Base-by-base conservation (phyloP, 2,797 vertebrate genomes). In the Poeciliopsis infans region DNA sequence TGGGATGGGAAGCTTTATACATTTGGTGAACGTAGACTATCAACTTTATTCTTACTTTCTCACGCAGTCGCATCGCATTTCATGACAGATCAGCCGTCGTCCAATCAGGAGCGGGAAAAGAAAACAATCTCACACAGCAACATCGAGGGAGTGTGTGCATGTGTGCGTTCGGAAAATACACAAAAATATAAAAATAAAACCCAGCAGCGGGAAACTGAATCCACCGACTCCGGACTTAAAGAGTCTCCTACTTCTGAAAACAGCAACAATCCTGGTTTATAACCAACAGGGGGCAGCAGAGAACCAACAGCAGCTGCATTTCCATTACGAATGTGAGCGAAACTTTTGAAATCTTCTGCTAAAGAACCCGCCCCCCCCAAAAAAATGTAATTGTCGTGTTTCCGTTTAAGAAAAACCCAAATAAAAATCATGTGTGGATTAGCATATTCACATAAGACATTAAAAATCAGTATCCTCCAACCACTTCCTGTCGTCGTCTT, bases 141-240 rank as follows among this genome's bases (percentile, higher is more conserved):
- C 47, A 66, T 74, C 49, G 83, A 33, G 8, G 46, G 81, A 20
- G 49, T 68, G 78, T 77, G 83, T 79, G 85, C 80, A 46, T 68
- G 78, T 77, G 84, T 78, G 85, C 79, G 83, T 83, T 82, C 77
- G 81, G 71, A 83, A 83, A 81, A 83, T 64, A 88, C 72, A 89
- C 45, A 81, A 74, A n/a, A 28, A 59, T 13, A 59, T 28, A 28
- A 28, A 28, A 57, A 57, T 28, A 57, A n/a, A 46, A 43, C 5
- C 77, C 2, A 7, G 86, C 87, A 89, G 87, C 33, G 81, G 88
- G 86, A 92, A 91, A 92, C 88, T 85, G 87, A 78, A 46, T 81
- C 78, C 81, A 84, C 72, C 0, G 10, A 39, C 15, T 8, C 16
- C 71, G 80, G 33, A 73, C 75, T 64, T 70, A 46, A 61, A 69